These are phyloP conservation scores for Bujurquina vittata DNA, from an alignment of 2,113 vertebrate species.

Conservation along the genomic window DNA sequence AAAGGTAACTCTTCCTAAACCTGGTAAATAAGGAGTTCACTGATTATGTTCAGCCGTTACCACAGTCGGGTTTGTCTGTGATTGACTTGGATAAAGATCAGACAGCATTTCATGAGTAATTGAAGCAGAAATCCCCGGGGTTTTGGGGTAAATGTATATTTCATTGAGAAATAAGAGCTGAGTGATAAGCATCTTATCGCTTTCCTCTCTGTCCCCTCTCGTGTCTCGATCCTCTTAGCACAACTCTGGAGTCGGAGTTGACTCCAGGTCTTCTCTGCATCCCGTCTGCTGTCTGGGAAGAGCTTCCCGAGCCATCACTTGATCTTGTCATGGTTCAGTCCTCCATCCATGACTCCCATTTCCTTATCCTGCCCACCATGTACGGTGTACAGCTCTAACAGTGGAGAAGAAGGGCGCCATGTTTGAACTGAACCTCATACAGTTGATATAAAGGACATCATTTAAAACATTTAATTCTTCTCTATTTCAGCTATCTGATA, in stretches of 20 bases:
- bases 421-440: too few species aligned
- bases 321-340: background rate
- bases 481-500: constrained; percentile 86
- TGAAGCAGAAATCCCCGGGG: background rate
- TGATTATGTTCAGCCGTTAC: background rate
- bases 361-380: background rate
- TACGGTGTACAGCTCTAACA: background rate
- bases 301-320: background rate
- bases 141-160: background rate
- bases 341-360: background rate
- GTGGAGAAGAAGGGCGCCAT: background rate
- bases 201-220: background rate
- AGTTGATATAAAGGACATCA: background rate
- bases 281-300: background rate
- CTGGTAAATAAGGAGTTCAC: background rate
- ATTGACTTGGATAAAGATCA: background rate
- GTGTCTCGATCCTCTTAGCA: constrained; percentile 21
- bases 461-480: fast-evolving
- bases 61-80: background rate
- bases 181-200: background rate
- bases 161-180: background rate
- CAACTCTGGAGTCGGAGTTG: background rate
- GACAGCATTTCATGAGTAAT: background rate
- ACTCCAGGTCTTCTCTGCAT: background rate
- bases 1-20: background rate